phyloP scores from a whole-genome alignment of 2,797 vertebrate genomes.

The Sciurus vulgaris region DNA sequence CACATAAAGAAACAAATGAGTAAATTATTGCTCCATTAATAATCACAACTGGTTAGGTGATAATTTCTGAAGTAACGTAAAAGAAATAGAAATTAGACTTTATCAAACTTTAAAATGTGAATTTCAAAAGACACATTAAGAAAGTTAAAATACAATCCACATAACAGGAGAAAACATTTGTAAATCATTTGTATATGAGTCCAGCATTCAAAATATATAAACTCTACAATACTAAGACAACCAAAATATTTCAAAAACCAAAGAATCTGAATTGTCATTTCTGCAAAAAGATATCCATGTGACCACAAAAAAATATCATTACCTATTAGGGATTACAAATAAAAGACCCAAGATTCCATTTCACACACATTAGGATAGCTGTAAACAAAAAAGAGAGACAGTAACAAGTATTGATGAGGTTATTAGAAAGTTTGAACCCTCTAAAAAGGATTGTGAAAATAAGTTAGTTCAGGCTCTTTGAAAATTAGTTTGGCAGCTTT shows the following conservation, averaged over 20 bases:
- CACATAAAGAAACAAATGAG: not conserved
- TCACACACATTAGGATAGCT: not conserved
- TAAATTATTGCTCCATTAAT: not conserved
- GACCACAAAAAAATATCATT: not conserved
- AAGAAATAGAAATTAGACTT: not conserved
- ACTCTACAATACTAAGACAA: not conserved
- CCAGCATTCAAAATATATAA: not conserved
- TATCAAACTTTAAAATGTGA: not conserved
- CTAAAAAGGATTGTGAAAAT: not conserved
- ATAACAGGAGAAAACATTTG: constrained; percentile 1
- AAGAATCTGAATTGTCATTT: not conserved
- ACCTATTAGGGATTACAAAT: not conserved
- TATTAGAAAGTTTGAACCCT: not conserved
- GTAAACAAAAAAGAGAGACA: not conserved
- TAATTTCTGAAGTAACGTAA: not conserved
- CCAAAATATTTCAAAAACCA: not conserved
- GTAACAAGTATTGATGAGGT: not conserved
- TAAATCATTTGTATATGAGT: not conserved
- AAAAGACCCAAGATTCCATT: not conserved
- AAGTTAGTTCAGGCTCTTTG: not conserved
- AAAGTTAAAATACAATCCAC: not conserved
- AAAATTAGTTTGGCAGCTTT: not conserved
- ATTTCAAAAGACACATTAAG: not conserved
- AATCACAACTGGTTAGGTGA: not conserved
- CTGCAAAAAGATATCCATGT: not conserved